These are phyloP conservation scores for Thamnaconus septentrionalis DNA, from an alignment of 2,113 vertebrate species.

Conservation along the genomic window DNA sequence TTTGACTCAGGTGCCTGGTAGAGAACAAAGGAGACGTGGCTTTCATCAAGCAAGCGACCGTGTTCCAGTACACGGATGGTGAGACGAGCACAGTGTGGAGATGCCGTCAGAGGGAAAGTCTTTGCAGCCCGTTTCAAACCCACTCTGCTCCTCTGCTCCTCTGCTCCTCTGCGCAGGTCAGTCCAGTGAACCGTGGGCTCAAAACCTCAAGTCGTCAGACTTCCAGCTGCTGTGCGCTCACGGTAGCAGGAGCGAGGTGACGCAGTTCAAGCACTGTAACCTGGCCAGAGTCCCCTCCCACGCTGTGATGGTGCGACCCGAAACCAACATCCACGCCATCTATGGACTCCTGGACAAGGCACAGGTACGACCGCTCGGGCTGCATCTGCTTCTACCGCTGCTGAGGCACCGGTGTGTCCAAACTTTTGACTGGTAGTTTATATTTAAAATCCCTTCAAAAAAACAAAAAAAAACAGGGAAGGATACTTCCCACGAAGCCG, in stretches of 20 bases:
- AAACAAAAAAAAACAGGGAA: too few species aligned
- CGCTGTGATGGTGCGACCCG: constrained; percentile 87
- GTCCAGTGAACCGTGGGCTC: constrained; percentile 80
- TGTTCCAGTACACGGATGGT: constrained; percentile 92
- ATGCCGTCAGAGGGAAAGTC: too few species aligned
- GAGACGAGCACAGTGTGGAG: constrained; percentile 1
- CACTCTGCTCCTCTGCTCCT: too few species aligned
- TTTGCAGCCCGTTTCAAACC: too few species aligned
- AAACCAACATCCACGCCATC: constrained; percentile 79
- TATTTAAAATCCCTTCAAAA: too few species aligned
- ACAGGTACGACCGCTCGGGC: constrained; percentile 76
- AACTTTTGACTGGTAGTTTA: too few species aligned
- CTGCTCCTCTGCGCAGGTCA: constrained; percentile 73
- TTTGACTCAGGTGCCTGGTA: constrained; percentile 82
- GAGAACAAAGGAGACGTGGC: constrained; percentile 85
- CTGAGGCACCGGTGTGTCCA: too few species aligned
- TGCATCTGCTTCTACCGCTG: neutral
- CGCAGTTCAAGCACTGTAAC: constrained; percentile 82
- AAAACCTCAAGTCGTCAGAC: constrained; percentile 71
- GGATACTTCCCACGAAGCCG: too few species aligned
- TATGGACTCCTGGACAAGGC: constrained; percentile 89
- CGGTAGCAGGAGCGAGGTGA: constrained; percentile 82
- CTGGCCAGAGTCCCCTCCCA: constrained; percentile 88
- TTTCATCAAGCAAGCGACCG: constrained; percentile 90
- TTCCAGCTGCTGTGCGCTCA: constrained; percentile 92